Conservation (phyloP, 2,797 vertebrate species). For the Synanceia verrucosa region DNA sequence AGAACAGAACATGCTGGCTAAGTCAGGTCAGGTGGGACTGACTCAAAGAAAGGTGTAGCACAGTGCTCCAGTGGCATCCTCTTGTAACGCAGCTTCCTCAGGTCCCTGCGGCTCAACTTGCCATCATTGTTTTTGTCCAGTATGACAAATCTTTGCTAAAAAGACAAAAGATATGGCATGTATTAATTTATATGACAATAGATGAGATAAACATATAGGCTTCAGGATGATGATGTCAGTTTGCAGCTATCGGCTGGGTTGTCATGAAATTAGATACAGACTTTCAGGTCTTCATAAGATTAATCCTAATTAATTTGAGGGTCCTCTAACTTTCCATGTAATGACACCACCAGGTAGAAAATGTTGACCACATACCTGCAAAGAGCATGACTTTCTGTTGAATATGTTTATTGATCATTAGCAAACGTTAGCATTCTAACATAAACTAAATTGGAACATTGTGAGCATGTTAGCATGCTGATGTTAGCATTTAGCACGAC, state of each 20-base stretch:
- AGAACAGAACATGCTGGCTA: not conserved
- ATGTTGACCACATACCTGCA: not conserved
- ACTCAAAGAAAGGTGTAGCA: slow-evolving; percentile 69
- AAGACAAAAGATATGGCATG: not conserved
- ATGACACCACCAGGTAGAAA: not conserved
- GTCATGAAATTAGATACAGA: not conserved
- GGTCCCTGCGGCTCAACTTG: slow-evolving; percentile 71
- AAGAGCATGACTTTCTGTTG: not conserved
- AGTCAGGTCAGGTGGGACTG: slow-evolving; percentile 55
- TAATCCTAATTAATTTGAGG: not conserved
- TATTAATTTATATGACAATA: not conserved
- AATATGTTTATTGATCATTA: not conserved
- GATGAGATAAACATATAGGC: not conserved
- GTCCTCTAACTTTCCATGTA: not conserved
- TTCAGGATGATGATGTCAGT: not conserved
- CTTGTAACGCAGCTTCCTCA: slow-evolving; percentile 76
- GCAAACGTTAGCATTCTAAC: not conserved
- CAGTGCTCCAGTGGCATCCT: slow-evolving; percentile 73
- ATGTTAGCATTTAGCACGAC: not conserved
- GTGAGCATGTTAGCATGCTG: not conserved
- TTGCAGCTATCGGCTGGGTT: not conserved
- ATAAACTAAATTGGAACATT: not conserved
- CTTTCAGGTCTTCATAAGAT: not conserved
- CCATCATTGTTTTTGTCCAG: slow-evolving; percentile 77
- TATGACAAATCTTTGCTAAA: slow-evolving; percentile 59